Evolutionary conservation across 2,888 invertebrate species (phyloP).

Genomic region (Buathra laborator): DNA sequence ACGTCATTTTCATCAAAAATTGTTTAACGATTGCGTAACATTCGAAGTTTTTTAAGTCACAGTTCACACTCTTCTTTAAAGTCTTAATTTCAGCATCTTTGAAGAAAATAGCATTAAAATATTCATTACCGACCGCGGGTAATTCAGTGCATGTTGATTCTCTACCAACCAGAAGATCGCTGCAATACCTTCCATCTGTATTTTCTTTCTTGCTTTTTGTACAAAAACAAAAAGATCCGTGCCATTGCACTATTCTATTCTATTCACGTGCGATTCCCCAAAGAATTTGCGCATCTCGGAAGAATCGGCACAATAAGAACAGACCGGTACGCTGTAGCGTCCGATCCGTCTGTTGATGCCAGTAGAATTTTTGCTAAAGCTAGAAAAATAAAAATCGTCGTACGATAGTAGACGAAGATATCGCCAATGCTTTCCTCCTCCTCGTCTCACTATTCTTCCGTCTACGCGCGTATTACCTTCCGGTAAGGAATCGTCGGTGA

Average conservation of each 20-base stretch:
- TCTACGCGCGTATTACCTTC: constrained; percentile 49
- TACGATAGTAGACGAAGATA: constrained; percentile 39
- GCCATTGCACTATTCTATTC: neutral
- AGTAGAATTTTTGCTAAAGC: constrained; percentile 5
- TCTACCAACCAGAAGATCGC: neutral
- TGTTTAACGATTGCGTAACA: no score
- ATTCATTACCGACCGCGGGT: neutral
- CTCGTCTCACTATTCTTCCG: neutral
- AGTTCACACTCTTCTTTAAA: no score
- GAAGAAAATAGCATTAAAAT: neutral
- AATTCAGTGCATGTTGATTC: neutral
- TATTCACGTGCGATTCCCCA: constrained; percentile 17
- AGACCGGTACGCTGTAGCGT: neutral
- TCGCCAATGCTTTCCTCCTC: constrained; percentile 41
- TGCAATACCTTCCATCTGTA: neutral
- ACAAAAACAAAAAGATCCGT: neutral
- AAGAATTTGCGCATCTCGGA: constrained; percentile 1
- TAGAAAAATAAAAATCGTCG: constrained; percentile 25
- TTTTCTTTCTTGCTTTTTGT: neutral
- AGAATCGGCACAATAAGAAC: constrained; percentile 25
- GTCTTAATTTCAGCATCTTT: no score
- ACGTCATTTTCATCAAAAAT: no score
- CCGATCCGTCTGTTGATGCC: neutral
- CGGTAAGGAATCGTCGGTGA: constrained; percentile 55
- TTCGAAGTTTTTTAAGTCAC: no score